phyloP scores from a whole-genome alignment of 2,797 vertebrate genomes.

The Artibeus jamaicensis region DNA sequence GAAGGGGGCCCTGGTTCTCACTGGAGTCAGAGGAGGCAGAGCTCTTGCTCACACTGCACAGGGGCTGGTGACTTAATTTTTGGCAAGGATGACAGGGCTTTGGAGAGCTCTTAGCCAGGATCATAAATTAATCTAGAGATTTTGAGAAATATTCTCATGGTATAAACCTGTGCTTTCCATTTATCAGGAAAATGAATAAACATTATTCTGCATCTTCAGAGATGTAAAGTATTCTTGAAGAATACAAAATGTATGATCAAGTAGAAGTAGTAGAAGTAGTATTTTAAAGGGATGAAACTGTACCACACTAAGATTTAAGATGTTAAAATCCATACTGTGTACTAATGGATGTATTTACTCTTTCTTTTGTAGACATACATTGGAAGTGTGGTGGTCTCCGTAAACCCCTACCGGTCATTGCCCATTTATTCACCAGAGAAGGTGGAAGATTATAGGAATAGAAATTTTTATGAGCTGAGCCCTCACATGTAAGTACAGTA shows the following conservation, averaged over 20 bases:
- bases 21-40: not conserved
- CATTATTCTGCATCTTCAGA: not conserved
- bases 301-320: not conserved
- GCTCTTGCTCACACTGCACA: not conserved
- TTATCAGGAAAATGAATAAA: not conserved
- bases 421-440: slow-evolving; percentile 97
- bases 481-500: slow-evolving; percentile 96
- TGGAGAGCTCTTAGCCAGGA: not conserved
- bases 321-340: not conserved
- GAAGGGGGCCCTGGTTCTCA: not conserved
- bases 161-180: not conserved
- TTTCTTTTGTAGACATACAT: slow-evolving; percentile 92
- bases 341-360: not conserved
- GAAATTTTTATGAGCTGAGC: slow-evolving; percentile 99
- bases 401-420: slow-evolving; percentile 95
- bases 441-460: slow-evolving; percentile 99
- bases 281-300: not conserved
- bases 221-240: not conserved
- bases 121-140: not conserved
- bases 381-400: slow-evolving; percentile 98
- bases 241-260: not conserved
- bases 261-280: not conserved
- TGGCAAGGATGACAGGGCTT: not conserved
- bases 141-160: not conserved
- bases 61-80: not conserved